Evolutionary conservation across 2,888 invertebrate species (phyloP), one percentile per base, ranked within the genome.

Genomic region (Hipparchia sbordonii): DNA sequence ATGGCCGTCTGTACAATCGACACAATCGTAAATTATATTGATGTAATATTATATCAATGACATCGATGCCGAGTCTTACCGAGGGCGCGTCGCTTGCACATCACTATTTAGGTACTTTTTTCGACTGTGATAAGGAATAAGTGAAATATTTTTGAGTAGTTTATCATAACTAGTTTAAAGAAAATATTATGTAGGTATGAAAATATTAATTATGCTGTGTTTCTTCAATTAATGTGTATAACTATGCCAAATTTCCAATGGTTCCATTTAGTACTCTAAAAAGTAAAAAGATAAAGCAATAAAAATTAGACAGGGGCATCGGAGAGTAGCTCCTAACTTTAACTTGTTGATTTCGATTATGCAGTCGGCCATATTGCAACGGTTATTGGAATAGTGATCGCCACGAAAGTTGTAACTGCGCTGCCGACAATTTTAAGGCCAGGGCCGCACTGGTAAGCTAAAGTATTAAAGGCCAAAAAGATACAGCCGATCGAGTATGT

Each of bases 1-100:
- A 23, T 8, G 57, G 33, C 51, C 68, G 68, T 68, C 68, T 68
- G 48, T 60, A 59, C 46, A 68, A 48, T 59, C 59, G 48, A 45
- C 2, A 67, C 59, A 67, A 54, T 52, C 46, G 8, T 56, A 9
- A 48, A 6, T 48, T 5, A 48, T 48, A 6, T 57, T 67, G 10
- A 45, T 56, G n/a, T 12, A 66, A 66, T 45, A 66, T n/a, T 9
- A n/a, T 51, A 10, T 33, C 66, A 39, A 66, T 6, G 13, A 13
- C 12, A 65, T 65, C 65, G 65, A 65, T 65, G 52, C 6, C 0
- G 23, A 23, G 23, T 23, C 7, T 12, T 2, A 46, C 13, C 13
- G 6, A 65, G 1, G 56, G 8, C 56, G 33, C 7, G 10, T 12
- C 10, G 65, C 23, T 23, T 23, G 23, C 1, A 65, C 52, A 52